Evolutionary conservation across 2,888 invertebrate genomes (phyloP).

Genomic region (Coelinius sp.): DNA sequence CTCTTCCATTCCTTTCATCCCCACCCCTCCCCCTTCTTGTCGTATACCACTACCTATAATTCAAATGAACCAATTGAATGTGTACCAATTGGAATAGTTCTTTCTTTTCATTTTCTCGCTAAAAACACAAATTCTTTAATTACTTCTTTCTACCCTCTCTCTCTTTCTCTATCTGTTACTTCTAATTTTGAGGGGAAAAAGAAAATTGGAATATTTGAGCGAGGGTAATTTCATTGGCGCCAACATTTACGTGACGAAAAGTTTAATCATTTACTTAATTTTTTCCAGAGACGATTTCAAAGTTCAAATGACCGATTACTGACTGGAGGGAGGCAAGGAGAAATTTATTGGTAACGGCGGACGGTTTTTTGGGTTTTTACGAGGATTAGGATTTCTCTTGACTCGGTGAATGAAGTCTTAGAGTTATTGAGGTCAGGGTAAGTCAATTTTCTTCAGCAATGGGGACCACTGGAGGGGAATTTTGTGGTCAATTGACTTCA

Average conservation of each 20-base stretch:
- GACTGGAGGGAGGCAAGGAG: background rate
- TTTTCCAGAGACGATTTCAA: background rate
- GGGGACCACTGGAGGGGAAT: background rate
- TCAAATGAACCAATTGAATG: slow-evolving; percentile 17
- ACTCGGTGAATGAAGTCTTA: background rate
- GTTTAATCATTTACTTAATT: background rate
- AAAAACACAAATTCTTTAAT: slow-evolving; percentile 5
- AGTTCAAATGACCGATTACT: background rate
- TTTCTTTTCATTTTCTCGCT: background rate
- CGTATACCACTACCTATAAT: background rate
- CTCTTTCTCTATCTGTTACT: background rate
- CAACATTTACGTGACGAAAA: background rate
- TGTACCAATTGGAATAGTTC: slow-evolving; percentile 4
- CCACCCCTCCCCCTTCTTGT: background rate
- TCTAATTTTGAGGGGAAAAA: background rate
- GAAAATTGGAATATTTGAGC: background rate
- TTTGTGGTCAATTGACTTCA: background rate
- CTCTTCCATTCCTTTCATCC: background rate
- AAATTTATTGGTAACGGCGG: no score
- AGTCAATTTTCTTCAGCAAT: background rate
- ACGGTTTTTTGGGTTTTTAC: background rate
- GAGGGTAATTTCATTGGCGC: background rate
- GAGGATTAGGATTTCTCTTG: background rate
- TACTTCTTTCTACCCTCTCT: background rate
- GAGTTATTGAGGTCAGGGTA: background rate